Conservation (phyloP, 53 echinoderm and acorn worm genomes). For the Temnopleurus reevesii region DNA sequence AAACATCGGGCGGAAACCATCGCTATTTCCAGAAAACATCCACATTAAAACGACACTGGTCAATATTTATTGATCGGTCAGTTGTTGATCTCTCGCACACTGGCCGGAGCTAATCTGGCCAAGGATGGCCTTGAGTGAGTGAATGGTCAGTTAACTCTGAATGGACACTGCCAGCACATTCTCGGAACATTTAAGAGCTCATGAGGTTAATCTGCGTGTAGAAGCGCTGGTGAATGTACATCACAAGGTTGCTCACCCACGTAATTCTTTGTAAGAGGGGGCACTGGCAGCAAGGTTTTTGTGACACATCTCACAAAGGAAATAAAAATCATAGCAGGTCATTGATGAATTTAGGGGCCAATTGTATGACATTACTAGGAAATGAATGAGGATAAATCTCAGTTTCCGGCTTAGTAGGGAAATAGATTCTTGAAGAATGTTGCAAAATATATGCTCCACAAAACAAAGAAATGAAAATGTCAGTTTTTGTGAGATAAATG, state of each 20-base stretch:
- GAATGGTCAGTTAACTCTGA: not conserved
- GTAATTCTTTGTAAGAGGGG: not conserved
- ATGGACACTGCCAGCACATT: not conserved
- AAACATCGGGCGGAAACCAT: not conserved
- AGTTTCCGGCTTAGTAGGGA: too few relatives aligned
- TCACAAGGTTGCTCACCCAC: not conserved
- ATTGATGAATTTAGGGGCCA: not conserved
- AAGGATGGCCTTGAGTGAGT: not conserved
- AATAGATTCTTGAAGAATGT: too few relatives aligned
- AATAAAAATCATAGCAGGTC: not conserved
- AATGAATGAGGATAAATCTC: too few relatives aligned
- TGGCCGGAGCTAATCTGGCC: not conserved
- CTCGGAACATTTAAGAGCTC: not conserved
- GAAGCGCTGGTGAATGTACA: not conserved
- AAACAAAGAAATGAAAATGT: not conserved
- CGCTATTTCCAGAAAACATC: conserved; percentile 17
- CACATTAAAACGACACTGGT: not conserved
- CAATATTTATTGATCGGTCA: conserved; percentile 22
- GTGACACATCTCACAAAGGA: not conserved
- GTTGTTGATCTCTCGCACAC: not conserved
- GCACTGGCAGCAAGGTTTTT: not conserved
- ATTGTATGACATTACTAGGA: not conserved
- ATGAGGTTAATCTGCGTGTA: not conserved
- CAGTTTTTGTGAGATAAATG: too few relatives aligned
- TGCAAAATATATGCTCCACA: too few relatives aligned